These are phyloP conservation scores for Myotis davidii DNA, from an alignment of 2,113 vertebrate genomes.

Conservation along the genomic window DNA sequence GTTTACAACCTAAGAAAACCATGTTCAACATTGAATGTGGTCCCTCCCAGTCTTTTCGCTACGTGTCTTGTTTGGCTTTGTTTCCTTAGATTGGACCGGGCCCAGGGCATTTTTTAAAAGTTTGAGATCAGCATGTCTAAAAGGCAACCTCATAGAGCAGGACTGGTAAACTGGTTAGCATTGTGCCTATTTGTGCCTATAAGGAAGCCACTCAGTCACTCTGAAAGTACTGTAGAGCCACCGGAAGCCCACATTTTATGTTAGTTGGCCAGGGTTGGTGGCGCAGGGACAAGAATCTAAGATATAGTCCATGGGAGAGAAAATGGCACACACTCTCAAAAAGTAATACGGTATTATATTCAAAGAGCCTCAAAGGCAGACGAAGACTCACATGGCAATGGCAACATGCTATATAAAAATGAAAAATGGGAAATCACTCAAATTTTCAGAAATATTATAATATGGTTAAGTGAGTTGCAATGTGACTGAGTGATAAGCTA, in stretches of 20 bases:
- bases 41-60: background rate
- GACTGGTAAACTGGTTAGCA: background rate
- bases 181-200: rapidly evolving
- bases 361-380: background rate
- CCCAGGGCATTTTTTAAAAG: background rate
- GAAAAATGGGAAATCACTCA: background rate
- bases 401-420: background rate
- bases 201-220: background rate
- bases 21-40: background rate
- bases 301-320: background rate
- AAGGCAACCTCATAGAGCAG: background rate
- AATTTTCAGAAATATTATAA: background rate
- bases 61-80: background rate
- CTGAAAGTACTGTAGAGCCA: background rate
- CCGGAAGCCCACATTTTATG: background rate
- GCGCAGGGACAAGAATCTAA: background rate
- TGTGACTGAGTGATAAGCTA: background rate
- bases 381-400: background rate
- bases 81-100: background rate
- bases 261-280: background rate
- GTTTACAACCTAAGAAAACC: background rate
- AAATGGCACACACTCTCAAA: background rate
- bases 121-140: background rate
- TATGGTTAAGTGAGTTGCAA: background rate
- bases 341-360: background rate